These are phyloP conservation scores for Leucopsar rothschildi DNA, from an alignment of 2,113 vertebrate genomes.

Conservation along the genomic window DNA sequence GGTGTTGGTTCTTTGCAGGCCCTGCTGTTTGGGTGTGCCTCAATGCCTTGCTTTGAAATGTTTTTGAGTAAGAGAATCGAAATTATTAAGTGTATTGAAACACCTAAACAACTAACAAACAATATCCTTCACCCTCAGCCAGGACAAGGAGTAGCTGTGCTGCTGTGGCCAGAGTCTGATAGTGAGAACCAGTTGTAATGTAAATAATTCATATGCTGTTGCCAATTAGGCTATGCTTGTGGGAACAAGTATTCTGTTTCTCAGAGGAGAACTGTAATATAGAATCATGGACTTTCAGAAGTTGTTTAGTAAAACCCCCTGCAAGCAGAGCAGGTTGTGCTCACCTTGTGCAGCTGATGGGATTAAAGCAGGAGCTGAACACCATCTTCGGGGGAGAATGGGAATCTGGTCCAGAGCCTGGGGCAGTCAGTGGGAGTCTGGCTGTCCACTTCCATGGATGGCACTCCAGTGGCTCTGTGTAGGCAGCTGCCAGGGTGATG, in stretches of 20 bases:
- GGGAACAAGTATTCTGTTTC: neutral
- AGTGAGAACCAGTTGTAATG: neutral
- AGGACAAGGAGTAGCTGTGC: neutral
- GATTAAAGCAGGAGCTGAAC: neutral
- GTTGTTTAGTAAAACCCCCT: neutral
- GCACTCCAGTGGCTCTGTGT: neutral
- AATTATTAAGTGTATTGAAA: neutral
- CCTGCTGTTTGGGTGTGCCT: neutral
- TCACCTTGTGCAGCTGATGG: neutral
- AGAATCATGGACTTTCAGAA: neutral
- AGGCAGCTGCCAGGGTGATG: neutral
- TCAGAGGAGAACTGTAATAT: neutral
- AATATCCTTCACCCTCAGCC: neutral
- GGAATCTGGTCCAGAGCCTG: no score
- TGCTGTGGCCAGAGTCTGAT: neutral
- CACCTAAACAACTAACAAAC: neutral
- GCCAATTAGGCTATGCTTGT: rapidly evolving
- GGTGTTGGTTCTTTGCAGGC: neutral
- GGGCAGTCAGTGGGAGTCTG: no score
- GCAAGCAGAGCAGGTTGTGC: neutral
- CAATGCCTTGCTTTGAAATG: neutral
- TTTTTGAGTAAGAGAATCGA: neutral
- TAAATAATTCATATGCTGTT: neutral
- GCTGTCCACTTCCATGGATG: neutral
- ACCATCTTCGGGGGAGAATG: rapidly evolving